Base-by-base conservation (phyloP, 2,888 invertebrate species). In the Chaitophorus viminalis region DNA sequence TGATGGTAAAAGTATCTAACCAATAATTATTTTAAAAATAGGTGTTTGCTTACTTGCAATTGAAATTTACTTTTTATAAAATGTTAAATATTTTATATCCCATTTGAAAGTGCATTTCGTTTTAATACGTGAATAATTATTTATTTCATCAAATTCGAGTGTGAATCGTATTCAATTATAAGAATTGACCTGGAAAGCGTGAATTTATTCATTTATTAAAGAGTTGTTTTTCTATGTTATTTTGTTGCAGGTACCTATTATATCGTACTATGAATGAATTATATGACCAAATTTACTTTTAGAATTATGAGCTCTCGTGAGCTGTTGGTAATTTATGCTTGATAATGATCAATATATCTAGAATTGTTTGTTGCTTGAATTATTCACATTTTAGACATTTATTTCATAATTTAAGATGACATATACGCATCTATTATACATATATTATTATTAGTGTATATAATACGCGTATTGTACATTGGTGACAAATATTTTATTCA, bases 391-490 rank as follows among this genome's bases (percentile, higher is more conserved):
- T 25, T 29, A 68, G 25, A n/a, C 29, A 68, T 25, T 68, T 29
- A 68, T 68, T 68, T 68, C 68, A 25, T n/a, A 68, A 68, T 68
- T 68, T 68, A 68, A 68, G 68, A n/a, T n/a, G 25, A n/a, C 68
- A n/a, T n/a, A n/a, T 29, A 17, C n/a, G n/a, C n/a, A n/a, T n/a
- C n/a, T n/a, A n/a, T n/a, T 11, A 1, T 29, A n/a, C 29, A 29
- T 11, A 25, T 68, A 8, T 60, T 60, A 60, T 25, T 60, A 25
- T 4, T 6, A 60, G 60, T 21, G 3, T 25, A 21, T 60, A 0
- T 60, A 60, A 60, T 6, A 60, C 5, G 21, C 2, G 3, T 60
- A 60, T 25, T 25, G 25, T 60, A 60, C 4, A 25, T 60, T 0
- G 21, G 60, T 25, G 60, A 60, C 60, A 60, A 60, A 60, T 21